Conservation (phyloP, 2,888 invertebrate species). For the Tenthredo notha region DNA sequence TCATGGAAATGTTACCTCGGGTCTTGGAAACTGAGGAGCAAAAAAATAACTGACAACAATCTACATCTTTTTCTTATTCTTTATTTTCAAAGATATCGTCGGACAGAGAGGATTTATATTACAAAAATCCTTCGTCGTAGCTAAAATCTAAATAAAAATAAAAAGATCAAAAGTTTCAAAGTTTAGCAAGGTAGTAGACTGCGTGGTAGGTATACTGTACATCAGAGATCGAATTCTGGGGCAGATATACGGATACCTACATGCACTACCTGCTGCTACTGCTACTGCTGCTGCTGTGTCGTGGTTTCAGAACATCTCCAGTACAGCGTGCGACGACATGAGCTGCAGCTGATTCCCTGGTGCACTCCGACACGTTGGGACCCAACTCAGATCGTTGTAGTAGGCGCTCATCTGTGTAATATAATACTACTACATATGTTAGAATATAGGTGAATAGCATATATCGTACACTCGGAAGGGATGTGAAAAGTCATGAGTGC, state of each 20-base stretch:
- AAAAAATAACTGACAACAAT: not conserved
- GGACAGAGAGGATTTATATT: not conserved
- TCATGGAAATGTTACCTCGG: not conserved
- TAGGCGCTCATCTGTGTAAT: constrained; percentile 11
- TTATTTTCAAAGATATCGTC: not conserved
- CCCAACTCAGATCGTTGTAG: not conserved
- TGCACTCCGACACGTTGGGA: constrained; percentile 29
- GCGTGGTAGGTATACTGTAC: not conserved
- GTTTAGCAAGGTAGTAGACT: not conserved
- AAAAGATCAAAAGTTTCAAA: not conserved
- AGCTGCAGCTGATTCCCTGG: constrained; percentile 26
- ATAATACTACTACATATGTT: not conserved
- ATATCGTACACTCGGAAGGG: not conserved
- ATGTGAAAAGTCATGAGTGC: no score
- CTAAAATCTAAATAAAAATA: not conserved
- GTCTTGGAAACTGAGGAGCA: not conserved
- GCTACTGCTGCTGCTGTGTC: constrained; percentile 11
- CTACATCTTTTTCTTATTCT: not conserved
- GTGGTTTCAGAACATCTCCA: constrained; percentile 50
- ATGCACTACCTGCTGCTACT: not conserved
- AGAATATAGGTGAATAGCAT: not conserved
- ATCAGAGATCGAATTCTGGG: constrained; percentile 27
- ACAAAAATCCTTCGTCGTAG: no score
- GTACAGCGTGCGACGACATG: constrained; percentile 44
- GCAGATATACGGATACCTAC: constrained; percentile 16